These are phyloP conservation scores for Ceratotherium simum DNA, from an alignment of 2,113 vertebrate genomes.

Conservation along the genomic window DNA sequence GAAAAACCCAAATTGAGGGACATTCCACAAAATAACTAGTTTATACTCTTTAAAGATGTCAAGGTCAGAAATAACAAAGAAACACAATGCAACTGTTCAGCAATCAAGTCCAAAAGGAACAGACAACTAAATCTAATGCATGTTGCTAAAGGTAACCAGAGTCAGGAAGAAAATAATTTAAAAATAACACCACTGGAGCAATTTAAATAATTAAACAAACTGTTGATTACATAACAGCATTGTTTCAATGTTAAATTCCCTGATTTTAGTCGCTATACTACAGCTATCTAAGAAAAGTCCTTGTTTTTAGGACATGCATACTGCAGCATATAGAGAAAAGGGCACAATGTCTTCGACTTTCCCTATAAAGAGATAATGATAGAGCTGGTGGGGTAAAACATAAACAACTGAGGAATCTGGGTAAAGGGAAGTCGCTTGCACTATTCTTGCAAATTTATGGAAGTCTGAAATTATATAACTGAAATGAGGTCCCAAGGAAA, in stretches of 20 bases:
- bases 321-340: neutral
- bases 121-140: accelerated
- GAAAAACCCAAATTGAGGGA: neutral
- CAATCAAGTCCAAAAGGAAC: neutral
- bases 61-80: neutral
- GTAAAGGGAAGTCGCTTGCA: neutral
- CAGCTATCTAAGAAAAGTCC: neutral
- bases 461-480: neutral
- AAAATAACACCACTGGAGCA: neutral
- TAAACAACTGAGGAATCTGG: neutral
- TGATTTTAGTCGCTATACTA: neutral
- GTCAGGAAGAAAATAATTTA: neutral
- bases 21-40: neutral
- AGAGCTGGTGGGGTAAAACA: neutral
- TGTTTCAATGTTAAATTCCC: neutral
- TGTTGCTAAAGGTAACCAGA: neutral
- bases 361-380: neutral
- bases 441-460: neutral
- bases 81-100: neutral
- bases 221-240: neutral
- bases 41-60: neutral
- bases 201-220: neutral
- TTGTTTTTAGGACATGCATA: neutral
- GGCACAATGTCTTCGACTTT: neutral
- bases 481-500: neutral